Evolutionary conservation across 2,888 invertebrate species (phyloP).

Genomic region (Galeruca laticollis): DNA sequence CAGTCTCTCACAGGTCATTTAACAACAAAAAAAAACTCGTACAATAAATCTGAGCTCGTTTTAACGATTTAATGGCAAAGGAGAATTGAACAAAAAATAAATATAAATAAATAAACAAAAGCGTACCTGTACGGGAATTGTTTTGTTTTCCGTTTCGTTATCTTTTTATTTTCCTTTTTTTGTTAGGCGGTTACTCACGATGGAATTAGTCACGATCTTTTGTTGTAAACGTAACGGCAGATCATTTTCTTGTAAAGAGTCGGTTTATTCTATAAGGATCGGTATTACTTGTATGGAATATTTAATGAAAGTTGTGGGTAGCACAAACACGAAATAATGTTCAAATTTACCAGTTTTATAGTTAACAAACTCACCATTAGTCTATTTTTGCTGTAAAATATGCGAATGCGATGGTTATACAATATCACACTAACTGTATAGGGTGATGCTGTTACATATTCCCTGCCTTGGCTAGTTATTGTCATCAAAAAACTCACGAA

Average conservation of each 20-base stretch:
- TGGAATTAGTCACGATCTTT: conserved; percentile 35
- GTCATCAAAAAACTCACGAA: too few relatives aligned
- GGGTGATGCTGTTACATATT: too few relatives aligned
- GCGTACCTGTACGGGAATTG: conserved; percentile 24
- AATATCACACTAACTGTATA: too few relatives aligned
- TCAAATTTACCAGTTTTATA: too few relatives aligned
- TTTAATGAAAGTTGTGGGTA: not conserved
- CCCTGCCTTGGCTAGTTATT: too few relatives aligned
- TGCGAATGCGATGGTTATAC: too few relatives aligned
- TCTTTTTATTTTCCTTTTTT: conserved; percentile 20
- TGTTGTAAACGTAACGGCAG: conserved; percentile 32
- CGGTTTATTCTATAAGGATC: not conserved
- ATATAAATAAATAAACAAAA: conserved; percentile 18
- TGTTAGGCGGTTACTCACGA: conserved; percentile 25
- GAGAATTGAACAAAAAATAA: conserved; percentile 24
- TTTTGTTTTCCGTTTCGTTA: conserved; percentile 23
- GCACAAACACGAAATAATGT: too few relatives aligned
- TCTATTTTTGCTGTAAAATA: too few relatives aligned
- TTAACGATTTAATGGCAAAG: conserved; percentile 45
- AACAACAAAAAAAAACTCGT: conserved; percentile 47
- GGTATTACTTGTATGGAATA: conserved; percentile 6
- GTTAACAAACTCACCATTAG: too few relatives aligned
- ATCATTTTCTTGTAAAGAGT: too few relatives aligned
- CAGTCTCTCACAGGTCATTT: conserved; percentile 37
- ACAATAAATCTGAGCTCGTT: conserved; percentile 44